Evolutionary conservation across 2,113 vertebrate genomes (phyloP).

Genomic region (Nanorana parkeri): DNA sequence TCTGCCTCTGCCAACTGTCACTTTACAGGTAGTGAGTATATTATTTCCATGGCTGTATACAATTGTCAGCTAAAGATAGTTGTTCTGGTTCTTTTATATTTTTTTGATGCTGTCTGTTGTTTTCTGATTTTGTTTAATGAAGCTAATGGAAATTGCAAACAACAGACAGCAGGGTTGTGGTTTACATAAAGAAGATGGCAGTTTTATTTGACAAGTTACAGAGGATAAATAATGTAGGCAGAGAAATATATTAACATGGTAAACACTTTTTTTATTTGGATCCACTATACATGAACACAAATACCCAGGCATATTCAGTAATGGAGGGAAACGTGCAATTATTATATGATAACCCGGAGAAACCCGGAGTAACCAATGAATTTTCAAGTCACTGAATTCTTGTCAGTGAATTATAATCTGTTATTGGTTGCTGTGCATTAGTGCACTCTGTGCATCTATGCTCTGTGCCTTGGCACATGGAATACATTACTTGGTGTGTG

Average conservation of each 20-base stretch:
- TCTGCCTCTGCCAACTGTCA: slow-evolving; percentile 18
- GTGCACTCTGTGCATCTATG: no score
- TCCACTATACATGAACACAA: no score
- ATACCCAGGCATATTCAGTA: no score
- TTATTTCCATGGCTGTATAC: neutral
- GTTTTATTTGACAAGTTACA: neutral
- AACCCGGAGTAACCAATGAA: no score
- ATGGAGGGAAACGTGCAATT: no score
- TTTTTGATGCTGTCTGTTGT: neutral
- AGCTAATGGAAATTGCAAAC: neutral
- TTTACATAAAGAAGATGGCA: slow-evolving; percentile 5
- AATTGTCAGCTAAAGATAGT: slow-evolving; percentile 11
- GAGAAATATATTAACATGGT: neutral
- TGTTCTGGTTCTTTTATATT: slow-evolving; percentile 2
- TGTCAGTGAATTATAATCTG: no score
- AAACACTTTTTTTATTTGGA: no score
- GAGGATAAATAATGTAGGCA: neutral
- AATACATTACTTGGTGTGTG: neutral
- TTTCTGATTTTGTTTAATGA: slow-evolving; percentile 35
- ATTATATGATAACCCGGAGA: no score
- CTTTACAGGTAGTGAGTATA: slow-evolving; percentile 17
- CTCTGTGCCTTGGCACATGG: no score
- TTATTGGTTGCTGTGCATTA: no score
- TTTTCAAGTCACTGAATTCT: no score
- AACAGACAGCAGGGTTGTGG: neutral